Conservation (phyloP, 2,113 vertebrate species). For the Corythoichthys haematopterus region DNA sequence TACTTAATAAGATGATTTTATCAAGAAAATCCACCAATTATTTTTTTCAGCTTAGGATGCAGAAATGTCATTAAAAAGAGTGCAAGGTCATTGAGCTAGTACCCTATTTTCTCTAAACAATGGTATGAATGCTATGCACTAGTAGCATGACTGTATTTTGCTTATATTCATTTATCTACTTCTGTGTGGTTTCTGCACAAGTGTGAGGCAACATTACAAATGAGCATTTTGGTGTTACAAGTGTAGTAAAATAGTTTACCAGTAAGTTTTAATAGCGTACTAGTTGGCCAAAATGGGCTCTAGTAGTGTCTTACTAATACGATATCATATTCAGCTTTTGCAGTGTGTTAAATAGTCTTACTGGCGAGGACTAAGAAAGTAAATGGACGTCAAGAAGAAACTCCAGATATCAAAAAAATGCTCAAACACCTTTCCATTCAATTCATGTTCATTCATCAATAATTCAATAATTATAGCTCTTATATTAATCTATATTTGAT, state of each 20-base stretch:
- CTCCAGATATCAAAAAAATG: neutral
- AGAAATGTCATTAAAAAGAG: too few species aligned
- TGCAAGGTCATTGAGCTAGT: too few species aligned
- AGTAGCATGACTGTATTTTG: neutral
- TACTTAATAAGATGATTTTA: too few species aligned
- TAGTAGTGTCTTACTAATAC: neutral
- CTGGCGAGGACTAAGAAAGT: neutral
- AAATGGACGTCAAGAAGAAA: neutral
- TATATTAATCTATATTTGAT: slow-evolving; percentile 54
- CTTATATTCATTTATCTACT: neutral
- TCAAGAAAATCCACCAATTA: too few species aligned
- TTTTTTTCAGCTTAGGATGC: too few species aligned
- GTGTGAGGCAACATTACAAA: neutral
- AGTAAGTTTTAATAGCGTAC: neutral
- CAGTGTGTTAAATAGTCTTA: neutral
- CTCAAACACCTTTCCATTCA: neutral
- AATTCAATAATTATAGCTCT: slow-evolving; percentile 42
- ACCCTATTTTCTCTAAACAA: too few species aligned
- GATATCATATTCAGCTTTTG: neutral
- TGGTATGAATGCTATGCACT: neutral
- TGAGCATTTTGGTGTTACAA: too few species aligned
- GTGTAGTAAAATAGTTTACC: neutral
- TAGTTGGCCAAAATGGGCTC: neutral
- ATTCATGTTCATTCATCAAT: slow-evolving; percentile 25
- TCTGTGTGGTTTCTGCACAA: neutral